Conservation (phyloP, 2,797 vertebrate species). For the Apodemus agrarius region DNA sequence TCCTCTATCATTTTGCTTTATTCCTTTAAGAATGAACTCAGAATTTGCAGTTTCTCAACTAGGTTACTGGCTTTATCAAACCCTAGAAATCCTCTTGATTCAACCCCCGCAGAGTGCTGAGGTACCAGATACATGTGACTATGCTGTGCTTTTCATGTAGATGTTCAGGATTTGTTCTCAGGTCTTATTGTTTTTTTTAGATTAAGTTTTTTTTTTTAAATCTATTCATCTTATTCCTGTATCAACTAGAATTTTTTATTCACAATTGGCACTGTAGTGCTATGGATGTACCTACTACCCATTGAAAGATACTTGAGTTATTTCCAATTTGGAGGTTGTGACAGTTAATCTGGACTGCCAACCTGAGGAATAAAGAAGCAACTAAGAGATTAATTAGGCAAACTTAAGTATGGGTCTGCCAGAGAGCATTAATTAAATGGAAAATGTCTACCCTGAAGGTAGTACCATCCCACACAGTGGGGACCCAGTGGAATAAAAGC, state of each 20-base stretch:
- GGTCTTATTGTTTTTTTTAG: not conserved
- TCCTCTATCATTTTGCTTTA: not conserved
- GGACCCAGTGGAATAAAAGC: not conserved
- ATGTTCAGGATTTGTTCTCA: not conserved
- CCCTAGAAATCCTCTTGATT: not conserved
- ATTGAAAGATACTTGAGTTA: not conserved
- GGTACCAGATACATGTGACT: not conserved
- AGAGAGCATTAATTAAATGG: not conserved
- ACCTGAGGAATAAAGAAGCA: not conserved
- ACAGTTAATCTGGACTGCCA: not conserved
- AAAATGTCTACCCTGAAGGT: not conserved
- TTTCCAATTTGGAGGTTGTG: not conserved
- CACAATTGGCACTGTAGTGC: not conserved
- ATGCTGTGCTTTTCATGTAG: not conserved
- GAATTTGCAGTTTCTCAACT: not conserved
- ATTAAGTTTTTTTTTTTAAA: not conserved
- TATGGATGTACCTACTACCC: not conserved
- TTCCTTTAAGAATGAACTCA: not conserved
- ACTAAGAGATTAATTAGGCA: not conserved
- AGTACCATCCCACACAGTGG: not conserved
- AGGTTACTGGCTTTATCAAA: not conserved
- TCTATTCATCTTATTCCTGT: not conserved
- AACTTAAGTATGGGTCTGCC: not conserved
- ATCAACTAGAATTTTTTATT: constrained; percentile 16
- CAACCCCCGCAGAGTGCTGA: not conserved